Base-by-base conservation (phyloP, 2,888 invertebrate species). In the Beris chalybata region DNA sequence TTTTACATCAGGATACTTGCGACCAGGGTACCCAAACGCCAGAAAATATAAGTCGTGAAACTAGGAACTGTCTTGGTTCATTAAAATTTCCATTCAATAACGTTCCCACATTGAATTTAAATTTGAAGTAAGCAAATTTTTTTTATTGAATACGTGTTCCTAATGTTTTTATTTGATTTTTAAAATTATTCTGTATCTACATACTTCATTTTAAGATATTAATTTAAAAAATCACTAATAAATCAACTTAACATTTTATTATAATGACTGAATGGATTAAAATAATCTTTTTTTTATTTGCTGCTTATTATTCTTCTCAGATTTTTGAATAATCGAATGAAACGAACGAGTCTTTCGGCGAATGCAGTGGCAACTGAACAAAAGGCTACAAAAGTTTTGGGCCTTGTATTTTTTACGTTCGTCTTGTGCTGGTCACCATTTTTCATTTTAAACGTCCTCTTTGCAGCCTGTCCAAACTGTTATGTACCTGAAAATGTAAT, bases 341-440 rank as follows among this genome's bases (percentile, higher is more conserved):
- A 89, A 75, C 85, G 88, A 12, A 86, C 89, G 72, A 87, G 88
- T 3, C 77, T 90, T 70, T 89, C 91, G 2, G 90, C 90, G 9
- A 91, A 91, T 76, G 90, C 91, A 0, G 92, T 92, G 3, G 91
- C 91, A n/a, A 91, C 91, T 38, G 95, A 97, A 79, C 95, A 96
- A 79, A 97, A 96, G 77, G 97, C 97, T 2, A 94, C 95, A 65
- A 95, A 96, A 82, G 81, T 81, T 1, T 83, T 96, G 5, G 95
- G 95, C 0, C 82, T 95, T 50, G 95, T 95, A 0, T 96, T 96
- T 83, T 93, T 93, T 81, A 92, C 93, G 0, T 95, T 95, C 79
- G 94, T 95, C 61, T 82, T 95, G 9, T 95, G 95, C 77, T 95
- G 95, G 95, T 89, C 93, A 22, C 95, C 95, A 2, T 96, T 95